phyloP scores from a whole-genome alignment of 2,888 invertebrate species.

The Homarus gammarus region DNA sequence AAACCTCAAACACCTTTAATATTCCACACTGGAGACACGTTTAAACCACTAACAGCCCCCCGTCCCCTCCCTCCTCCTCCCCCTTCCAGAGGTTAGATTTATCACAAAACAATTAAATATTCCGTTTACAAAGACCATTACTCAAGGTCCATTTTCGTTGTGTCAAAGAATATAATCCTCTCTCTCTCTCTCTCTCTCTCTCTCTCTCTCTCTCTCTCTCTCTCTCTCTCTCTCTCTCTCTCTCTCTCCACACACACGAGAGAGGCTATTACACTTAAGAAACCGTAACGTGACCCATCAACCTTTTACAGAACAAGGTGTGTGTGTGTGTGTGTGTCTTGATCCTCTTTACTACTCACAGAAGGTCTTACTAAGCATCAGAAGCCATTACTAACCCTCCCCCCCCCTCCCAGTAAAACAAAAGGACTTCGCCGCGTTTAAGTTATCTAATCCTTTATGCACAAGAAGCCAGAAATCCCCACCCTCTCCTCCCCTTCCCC shows the following conservation, averaged over 20 bases:
- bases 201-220: neutral
- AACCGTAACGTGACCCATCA: too few relatives aligned
- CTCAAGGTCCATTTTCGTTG: too few relatives aligned
- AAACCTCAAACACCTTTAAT: too few relatives aligned
- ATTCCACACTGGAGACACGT: too few relatives aligned
- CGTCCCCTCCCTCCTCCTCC: neutral
- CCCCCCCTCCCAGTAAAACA: neutral
- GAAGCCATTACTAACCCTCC: neutral
- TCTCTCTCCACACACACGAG: neutral
- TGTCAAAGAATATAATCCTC: too few relatives aligned
- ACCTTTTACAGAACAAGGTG: too few relatives aligned
- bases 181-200: neutral
- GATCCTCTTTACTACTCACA: too few relatives aligned
- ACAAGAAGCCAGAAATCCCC: neutral
- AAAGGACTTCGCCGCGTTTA: neutral
- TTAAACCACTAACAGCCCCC: neutral
- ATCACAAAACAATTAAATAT: too few relatives aligned
- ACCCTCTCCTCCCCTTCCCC: neutral
- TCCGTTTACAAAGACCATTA: neutral
- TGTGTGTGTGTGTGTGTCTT: too few relatives aligned
- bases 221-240: neutral
- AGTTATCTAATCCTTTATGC: constrained; percentile 1
- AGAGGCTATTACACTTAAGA: too few relatives aligned
- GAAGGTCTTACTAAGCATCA: neutral
- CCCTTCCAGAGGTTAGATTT: too few relatives aligned